Evolutionary conservation across 2,113 vertebrate species (phyloP).

Genomic region (Lampris incognitus): DNA sequence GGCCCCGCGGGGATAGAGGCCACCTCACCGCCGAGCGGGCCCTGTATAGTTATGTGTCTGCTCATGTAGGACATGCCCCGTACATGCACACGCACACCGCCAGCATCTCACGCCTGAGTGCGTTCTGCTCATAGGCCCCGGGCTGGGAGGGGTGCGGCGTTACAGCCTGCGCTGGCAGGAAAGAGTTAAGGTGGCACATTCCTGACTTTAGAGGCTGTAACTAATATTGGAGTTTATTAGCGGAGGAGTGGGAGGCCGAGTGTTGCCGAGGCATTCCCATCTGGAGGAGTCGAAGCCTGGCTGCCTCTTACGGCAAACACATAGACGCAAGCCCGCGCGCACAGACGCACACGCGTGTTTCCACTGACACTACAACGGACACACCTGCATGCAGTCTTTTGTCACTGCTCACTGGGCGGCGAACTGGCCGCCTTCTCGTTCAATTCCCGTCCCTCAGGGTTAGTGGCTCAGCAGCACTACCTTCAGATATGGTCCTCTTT

Average conservation of each 20-base stretch:
- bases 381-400: constrained; percentile 33
- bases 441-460: constrained; percentile 6
- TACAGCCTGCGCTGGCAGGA: constrained; percentile 49
- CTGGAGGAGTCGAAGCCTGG: constrained; percentile 32
- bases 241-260: constrained; percentile 43
- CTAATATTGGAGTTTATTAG: constrained; percentile 67
- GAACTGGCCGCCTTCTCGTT: neutral
- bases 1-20: constrained; percentile 66
- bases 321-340: neutral
- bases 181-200: constrained; percentile 72
- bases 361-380: constrained; percentile 26
- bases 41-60: constrained; percentile 64
- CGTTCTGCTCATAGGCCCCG: constrained; percentile 47
- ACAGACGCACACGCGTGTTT: constrained; percentile 17
- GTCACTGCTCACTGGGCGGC: constrained; percentile 34
- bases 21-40: constrained; percentile 54
- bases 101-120: constrained; percentile 67
- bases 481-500: constrained; percentile 9
- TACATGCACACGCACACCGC: constrained; percentile 60
- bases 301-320: constrained; percentile 11
- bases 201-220: constrained; percentile 65
- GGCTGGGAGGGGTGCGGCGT: constrained; percentile 33
- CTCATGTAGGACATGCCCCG: constrained; percentile 73
- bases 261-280: constrained; percentile 26
- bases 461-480: neutral